Percentiles rank a stretch among this genome's conserved stretches.
phyloP scores from a whole-genome alignment of 2,888 invertebrate genomes.

The Agrochola lychnidis region DNA sequence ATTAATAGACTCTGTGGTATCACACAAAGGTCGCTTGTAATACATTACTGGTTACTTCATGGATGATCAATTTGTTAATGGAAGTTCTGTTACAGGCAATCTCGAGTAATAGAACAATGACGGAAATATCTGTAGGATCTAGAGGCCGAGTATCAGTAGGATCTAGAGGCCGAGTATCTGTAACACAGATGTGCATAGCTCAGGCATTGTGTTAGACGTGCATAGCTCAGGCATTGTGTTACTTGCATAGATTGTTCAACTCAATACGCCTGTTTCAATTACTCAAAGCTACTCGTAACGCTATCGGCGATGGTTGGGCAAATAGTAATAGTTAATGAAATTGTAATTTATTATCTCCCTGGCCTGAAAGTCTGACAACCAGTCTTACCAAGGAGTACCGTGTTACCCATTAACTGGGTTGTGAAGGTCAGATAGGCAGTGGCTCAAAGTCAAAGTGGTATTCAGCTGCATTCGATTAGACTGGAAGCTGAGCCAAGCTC shows the following conservation, averaged over 20 bases:
- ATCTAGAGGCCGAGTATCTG: not conserved
- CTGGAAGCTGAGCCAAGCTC: no score
- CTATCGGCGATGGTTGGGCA: not conserved
- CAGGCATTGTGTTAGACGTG: not conserved
- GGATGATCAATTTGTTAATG: constrained; percentile 10
- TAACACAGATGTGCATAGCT: not conserved
- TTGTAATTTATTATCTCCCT: not conserved
- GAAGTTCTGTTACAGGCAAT: not conserved
- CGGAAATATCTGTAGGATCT: not conserved
- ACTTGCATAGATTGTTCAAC: not conserved
- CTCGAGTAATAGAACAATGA: not conserved
- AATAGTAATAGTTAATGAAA: not conserved
- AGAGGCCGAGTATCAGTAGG: no score
- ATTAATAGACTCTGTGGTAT: not conserved
- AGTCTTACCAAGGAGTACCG: no score
- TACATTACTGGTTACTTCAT: not conserved
- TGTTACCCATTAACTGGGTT: no score
- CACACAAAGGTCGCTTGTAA: not conserved
- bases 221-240: not conserved
- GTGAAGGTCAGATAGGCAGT: no score
- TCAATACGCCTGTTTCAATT: not conserved
- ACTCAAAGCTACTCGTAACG: not conserved
- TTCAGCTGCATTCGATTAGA: no score
- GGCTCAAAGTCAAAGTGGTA: no score
- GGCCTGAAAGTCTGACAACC: no score